Conservation (phyloP, 2,113 vertebrate species). For the Ramphastos sulfuratus region DNA sequence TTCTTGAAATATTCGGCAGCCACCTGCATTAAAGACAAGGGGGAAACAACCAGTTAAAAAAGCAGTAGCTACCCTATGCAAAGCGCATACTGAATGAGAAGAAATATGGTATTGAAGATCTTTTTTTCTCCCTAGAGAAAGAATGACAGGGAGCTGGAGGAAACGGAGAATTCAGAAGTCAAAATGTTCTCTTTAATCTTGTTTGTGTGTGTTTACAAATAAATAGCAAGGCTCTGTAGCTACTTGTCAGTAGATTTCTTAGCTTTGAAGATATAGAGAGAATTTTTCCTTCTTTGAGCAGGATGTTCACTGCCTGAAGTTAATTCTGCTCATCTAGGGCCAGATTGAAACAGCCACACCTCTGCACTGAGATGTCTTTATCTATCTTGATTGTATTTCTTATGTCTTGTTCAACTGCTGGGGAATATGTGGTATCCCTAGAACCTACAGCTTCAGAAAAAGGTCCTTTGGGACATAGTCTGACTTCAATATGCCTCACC, state of each 20-base stretch:
- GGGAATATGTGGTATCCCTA: neutral
- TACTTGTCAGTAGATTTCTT: neutral
- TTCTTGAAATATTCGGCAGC: constrained; percentile 97
- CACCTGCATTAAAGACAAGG: constrained; percentile 76
- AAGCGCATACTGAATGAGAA: neutral
- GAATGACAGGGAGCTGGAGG: neutral
- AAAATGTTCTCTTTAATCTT: neutral
- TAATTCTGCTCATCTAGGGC: neutral
- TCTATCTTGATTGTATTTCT: neutral
- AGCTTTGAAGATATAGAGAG: neutral
- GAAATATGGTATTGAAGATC: neutral
- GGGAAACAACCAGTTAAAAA: neutral
- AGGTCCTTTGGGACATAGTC: neutral
- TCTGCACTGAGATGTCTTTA: neutral
- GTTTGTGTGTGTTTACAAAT: neutral
- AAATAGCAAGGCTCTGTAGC: neutral
- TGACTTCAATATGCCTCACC: too few species aligned
- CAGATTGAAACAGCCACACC: neutral
- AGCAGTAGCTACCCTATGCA: neutral
- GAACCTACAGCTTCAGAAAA: neutral
- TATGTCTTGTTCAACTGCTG: neutral
- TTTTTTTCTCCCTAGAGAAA: neutral
- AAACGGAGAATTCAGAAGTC: neutral
- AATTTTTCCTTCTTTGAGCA: neutral
- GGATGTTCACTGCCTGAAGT: neutral